Evolutionary conservation across 2,113 vertebrate species (phyloP).

Genomic region (Cololabis saira): DNA sequence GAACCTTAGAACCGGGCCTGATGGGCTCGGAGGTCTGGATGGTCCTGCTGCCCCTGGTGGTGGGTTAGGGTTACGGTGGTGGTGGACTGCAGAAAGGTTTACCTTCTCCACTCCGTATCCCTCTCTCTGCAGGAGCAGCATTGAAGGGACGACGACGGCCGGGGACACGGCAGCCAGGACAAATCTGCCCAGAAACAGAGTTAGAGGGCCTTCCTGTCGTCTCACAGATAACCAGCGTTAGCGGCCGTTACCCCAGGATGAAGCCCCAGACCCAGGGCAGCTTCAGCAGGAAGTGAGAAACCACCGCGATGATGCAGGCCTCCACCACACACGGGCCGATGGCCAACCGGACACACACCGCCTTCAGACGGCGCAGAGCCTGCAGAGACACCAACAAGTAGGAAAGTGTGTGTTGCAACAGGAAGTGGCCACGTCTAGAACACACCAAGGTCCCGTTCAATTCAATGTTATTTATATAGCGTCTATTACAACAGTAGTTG

Average conservation of each 20-base stretch:
- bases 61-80: no score
- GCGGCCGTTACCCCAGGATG: constrained; percentile 88
- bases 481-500: no score
- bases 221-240: no score
- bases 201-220: no score
- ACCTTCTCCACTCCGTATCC: constrained; percentile 91
- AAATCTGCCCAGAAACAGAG: constrained; percentile 80
- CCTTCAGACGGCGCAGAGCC: constrained; percentile 90
- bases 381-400: constrained; percentile 41
- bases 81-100: background rate
- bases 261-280: constrained; percentile 94
- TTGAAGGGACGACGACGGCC: constrained; percentile 93
- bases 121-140: constrained; percentile 90
- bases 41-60: constrained; percentile 4
- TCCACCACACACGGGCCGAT: constrained; percentile 88
- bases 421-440: no score
- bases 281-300: constrained; percentile 86
- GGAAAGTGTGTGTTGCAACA: no score
- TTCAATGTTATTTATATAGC: no score
- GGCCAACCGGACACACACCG: constrained; percentile 88
- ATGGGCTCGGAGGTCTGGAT: background rate
- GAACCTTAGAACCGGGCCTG: background rate
- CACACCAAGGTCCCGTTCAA: no score
- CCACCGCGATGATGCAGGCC: constrained; percentile 80
- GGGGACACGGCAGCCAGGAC: constrained; percentile 94